phyloP scores from a whole-genome alignment of 2,113 vertebrate species.

The Amphilophus citrinellus region DNA sequence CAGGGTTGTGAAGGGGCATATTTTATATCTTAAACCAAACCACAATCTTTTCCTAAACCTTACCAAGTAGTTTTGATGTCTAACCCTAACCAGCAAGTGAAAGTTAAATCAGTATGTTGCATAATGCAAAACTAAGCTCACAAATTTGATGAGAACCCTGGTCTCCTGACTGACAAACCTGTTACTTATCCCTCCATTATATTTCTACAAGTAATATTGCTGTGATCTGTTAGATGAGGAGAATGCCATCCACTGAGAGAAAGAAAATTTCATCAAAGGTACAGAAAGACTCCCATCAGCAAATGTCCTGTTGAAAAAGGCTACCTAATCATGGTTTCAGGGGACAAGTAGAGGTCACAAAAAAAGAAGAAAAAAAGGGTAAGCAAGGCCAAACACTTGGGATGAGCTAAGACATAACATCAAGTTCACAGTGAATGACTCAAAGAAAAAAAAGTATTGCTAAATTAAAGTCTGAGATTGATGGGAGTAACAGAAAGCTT shows the following conservation, averaged over 20 bases:
- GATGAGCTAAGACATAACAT: background rate
- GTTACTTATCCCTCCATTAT: background rate
- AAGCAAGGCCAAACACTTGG: background rate
- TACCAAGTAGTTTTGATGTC: background rate
- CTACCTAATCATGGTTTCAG: background rate
- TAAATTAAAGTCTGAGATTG: conserved; percentile 4
- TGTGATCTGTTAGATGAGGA: background rate
- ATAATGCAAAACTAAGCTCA: background rate
- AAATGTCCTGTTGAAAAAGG: conserved; percentile 4
- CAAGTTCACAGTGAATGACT: background rate
- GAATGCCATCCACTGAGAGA: background rate
- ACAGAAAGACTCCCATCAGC: background rate
- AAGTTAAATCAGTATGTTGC: background rate
- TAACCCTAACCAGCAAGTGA: background rate
- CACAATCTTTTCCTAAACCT: background rate
- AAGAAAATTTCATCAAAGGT: conserved; percentile 2
- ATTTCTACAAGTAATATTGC: background rate
- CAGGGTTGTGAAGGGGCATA: background rate
- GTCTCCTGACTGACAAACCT: background rate
- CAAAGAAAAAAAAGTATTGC: background rate
- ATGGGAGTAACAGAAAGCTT: conserved; percentile 4
- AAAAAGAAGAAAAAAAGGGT: background rate
- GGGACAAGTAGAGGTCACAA: background rate
- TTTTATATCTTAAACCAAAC: background rate
- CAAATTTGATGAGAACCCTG: background rate